Percentiles rank a stretch among this genome's conserved stretches.
Conservation (phyloP, 2,888 invertebrate species). For the Lordiphosa fenestrarum region DNA sequence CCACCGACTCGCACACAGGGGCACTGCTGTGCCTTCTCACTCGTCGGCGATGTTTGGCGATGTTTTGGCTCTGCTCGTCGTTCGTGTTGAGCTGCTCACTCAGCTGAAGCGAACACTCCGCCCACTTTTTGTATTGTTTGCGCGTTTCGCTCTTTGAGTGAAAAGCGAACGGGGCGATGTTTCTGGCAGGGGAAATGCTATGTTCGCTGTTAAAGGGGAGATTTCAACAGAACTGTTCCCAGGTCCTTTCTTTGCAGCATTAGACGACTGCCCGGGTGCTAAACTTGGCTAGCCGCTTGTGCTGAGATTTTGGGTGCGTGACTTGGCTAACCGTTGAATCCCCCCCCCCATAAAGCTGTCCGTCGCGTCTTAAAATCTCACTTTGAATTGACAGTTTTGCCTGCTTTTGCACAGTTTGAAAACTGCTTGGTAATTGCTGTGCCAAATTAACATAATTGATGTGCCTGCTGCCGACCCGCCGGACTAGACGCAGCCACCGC, state of each 20-base stretch:
- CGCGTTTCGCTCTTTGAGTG: slow-evolving; percentile 14
- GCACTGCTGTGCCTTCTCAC: slow-evolving; percentile 37
- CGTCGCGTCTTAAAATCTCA: slow-evolving; percentile 24
- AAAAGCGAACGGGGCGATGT: slow-evolving; percentile 21
- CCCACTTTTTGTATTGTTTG: slow-evolving; percentile 64
- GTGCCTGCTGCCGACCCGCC: slow-evolving; percentile 21
- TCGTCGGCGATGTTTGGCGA: slow-evolving; percentile 66
- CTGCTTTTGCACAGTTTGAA: slow-evolving; percentile 34
- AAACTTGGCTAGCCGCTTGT: slow-evolving; percentile 21
- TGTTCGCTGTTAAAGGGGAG: neutral
- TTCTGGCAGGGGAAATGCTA: slow-evolving; percentile 1
- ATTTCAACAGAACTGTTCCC: slow-evolving; percentile 44
- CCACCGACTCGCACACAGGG: slow-evolving; percentile 24
- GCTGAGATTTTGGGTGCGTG: slow-evolving; percentile 25
- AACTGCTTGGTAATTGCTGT: slow-evolving; percentile 65
- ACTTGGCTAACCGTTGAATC: slow-evolving; percentile 5
- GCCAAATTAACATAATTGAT: slow-evolving; percentile 71
- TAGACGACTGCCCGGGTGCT: slow-evolving; percentile 21
- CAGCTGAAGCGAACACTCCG: slow-evolving; percentile 60
- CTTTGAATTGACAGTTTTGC: slow-evolving; percentile 10
- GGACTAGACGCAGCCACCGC: slow-evolving; percentile 27
- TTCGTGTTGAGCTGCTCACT: slow-evolving; percentile 40
- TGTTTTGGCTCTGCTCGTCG: slow-evolving; percentile 33
- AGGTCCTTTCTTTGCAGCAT: slow-evolving; percentile 50
- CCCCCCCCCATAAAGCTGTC: slow-evolving; percentile 25